These are phyloP conservation scores for Rachycentron canadum DNA, from an alignment of 2,797 vertebrate genomes.

Conservation along the genomic window DNA sequence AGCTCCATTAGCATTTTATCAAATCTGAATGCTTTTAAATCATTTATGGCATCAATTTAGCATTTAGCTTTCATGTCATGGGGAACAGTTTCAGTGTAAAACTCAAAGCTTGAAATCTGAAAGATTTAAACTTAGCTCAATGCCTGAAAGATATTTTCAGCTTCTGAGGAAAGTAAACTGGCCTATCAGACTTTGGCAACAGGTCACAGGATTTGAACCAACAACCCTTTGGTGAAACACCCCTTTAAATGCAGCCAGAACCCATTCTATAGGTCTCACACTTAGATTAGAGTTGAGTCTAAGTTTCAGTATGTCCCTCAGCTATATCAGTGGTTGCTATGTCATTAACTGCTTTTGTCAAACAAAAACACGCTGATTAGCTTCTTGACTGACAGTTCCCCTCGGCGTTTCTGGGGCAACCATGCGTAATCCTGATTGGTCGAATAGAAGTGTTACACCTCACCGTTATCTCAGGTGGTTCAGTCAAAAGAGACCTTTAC, in stretches of 20 bases:
- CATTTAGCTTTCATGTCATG: not conserved
- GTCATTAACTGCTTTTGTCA: conserved; percentile 25
- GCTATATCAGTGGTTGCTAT: not conserved
- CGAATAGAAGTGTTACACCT: conserved; percentile 20
- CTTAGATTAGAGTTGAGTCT: not conserved
- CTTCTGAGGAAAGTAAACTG: not conserved
- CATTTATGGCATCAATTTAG: not conserved
- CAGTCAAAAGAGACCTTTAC: conserved; percentile 52
- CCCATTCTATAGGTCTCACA: not conserved
- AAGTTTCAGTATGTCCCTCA: conserved; percentile 11
- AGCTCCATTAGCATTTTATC: too few relatives aligned
- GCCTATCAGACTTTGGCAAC: too few relatives aligned
- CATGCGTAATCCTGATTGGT: conserved; percentile 10
- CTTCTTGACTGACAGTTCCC: conserved; percentile 28
- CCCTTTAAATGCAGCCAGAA: too few relatives aligned
- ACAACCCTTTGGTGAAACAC: not conserved
- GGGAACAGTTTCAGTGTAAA: too few relatives aligned
- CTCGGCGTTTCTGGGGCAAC: conserved; percentile 21
- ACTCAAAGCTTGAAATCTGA: too few relatives aligned
- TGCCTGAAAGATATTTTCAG: too few relatives aligned
- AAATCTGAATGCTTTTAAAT: not conserved
- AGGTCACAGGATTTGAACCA: not conserved
- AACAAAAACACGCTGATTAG: conserved; percentile 43
- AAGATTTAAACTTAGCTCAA: too few relatives aligned
- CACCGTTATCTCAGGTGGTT: conserved; percentile 53